Evolutionary conservation across 2,888 invertebrate species (phyloP).

Genomic region (Helleia helle): DNA sequence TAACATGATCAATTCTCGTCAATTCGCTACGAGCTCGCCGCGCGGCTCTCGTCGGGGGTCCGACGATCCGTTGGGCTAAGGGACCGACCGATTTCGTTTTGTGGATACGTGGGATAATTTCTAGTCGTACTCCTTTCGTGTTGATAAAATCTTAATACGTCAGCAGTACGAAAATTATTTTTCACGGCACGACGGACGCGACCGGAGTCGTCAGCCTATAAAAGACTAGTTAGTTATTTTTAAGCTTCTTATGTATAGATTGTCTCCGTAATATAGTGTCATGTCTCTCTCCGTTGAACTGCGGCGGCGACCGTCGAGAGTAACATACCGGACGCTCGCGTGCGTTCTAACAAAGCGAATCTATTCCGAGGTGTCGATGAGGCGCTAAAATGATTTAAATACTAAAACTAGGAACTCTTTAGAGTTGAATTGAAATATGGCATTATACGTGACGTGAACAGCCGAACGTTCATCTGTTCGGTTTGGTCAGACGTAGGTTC

Average conservation of each 20-base stretch:
- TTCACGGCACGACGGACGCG: conserved; percentile 39
- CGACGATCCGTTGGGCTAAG: conserved; percentile 5
- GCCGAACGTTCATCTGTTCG: background rate
- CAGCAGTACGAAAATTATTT: conserved; percentile 68
- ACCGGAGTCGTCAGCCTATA: conserved; percentile 55
- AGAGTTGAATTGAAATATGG: conserved; percentile 8
- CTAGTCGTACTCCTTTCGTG: conserved; percentile 68
- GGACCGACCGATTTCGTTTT: conserved; percentile 17
- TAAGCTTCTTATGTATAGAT: conserved; percentile 57
- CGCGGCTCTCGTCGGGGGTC: conserved; percentile 3
- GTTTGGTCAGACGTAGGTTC: conserved; percentile 20
- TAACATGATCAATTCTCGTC: conserved; percentile 48
- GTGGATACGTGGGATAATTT: conserved; percentile 45
- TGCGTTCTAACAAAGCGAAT: background rate
- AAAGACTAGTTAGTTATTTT: conserved; percentile 65
- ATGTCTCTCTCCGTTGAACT: conserved; percentile 40
- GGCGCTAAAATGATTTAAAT: background rate
- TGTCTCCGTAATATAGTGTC: conserved; percentile 48
- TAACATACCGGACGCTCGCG: background rate
- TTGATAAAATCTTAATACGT: conserved; percentile 56
- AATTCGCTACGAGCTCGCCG: conserved; percentile 28
- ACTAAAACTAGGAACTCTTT: conserved; percentile 5
- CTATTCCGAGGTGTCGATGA: background rate
- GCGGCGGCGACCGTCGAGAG: conserved; percentile 21
- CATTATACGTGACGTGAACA: conserved; percentile 2